Evolutionary conservation across 1,140 invertebrate species (phyloP), one percentile per base, ranked within the genome.

Genomic region (Rhizoglyphus robini): DNA sequence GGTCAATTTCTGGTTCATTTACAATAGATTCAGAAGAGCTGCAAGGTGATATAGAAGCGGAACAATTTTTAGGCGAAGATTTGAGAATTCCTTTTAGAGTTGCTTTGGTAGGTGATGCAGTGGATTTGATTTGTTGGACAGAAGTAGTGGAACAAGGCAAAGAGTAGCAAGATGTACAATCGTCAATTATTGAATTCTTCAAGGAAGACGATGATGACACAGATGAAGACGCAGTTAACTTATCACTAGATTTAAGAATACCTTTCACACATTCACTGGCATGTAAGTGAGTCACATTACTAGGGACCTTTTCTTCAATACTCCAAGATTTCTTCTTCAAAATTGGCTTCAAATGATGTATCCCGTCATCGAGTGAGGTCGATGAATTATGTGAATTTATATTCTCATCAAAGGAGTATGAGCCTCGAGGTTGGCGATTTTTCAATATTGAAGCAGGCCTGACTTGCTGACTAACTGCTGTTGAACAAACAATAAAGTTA

Each of bases 301-400:
- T 27, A 2, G 58, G 1, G 23, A 15, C 58, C n/a, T 27, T 30
- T 60, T 60, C 51, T 8, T 54, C 58, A 27, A 29, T 60, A 46
- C 58, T 60, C 58, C 58, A 60, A 1, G 58, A 60, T 46, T 60
- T 60, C 36, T 60, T 60, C 58, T 60, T 60, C 27, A 60, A 46
- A 46, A 60, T 60, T 60, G 58, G 58, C 30, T 60, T 60, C 30
- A 60, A 60, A 1, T 38, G 58, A 60, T 60, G 58, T 46, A n/a
- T 8, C 3, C 27, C 8, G 2, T 60, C 15, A 60, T 60, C 2
- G 29, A 11, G 25, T 2, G 2, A 32, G n/a, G 15, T 13, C 3
- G 25, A 30, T 18, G 29, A 23, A 46, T 60, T 32, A 32, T 5
- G 15, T 25, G 8, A 8, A 54, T 54, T 25, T 27, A 54, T 23